Conservation (phyloP, 2,797 vertebrate species). For the Petrocephalus schoutedeni region DNA sequence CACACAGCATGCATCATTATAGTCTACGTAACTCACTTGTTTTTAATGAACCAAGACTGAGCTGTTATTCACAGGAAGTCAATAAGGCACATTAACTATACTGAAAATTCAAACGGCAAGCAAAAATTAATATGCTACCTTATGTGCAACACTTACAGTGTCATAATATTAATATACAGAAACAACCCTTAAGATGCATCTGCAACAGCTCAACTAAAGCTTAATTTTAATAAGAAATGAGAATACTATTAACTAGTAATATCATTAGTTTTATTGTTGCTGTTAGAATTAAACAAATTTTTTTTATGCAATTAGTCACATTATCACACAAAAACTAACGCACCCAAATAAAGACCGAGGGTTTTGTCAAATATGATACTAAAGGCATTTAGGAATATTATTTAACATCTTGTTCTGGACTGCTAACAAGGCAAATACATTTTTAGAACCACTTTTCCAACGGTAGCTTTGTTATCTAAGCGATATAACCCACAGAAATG, state of each 20-base stretch:
- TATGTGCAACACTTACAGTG: neutral
- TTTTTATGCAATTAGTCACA: no score
- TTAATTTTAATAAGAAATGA: neutral
- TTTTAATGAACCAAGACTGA: neutral
- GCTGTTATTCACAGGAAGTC: neutral
- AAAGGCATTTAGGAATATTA: neutral
- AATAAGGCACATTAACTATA: neutral
- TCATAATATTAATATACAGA: neutral
- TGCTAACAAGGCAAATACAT: neutral
- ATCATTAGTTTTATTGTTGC: neutral
- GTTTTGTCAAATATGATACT: neutral
- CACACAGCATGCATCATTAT: constrained; percentile 1
- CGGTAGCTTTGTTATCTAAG: neutral
- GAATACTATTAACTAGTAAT: neutral
- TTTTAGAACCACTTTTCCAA: neutral
- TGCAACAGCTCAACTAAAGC: neutral
- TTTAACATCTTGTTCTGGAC: neutral
- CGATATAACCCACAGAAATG: neutral
- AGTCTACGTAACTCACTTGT: neutral
- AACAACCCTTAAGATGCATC: neutral
- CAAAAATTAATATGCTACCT: neutral
- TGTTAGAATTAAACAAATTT: neutral
- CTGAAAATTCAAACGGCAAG: neutral
- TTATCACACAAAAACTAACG: neutral
- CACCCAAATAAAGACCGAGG: neutral